Evolutionary conservation across 2,888 invertebrate species (phyloP).

Genomic region (Drosophila barbarae): DNA sequence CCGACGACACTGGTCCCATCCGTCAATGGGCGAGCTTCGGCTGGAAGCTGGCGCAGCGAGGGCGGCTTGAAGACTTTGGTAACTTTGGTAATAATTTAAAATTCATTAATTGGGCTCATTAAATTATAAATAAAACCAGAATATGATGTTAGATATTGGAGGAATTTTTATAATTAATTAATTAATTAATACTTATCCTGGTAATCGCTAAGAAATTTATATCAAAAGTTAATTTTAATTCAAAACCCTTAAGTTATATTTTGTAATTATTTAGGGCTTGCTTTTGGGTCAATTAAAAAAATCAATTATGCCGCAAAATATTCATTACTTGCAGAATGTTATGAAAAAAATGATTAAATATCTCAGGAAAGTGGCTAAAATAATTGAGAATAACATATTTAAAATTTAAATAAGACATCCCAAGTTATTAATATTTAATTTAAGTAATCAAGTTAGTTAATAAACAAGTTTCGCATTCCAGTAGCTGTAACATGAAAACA

Average conservation of each 20-base stretch:
- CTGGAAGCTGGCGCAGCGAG: constrained; percentile 17
- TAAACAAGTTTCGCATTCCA: background rate
- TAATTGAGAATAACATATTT: background rate
- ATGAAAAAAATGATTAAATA: no score
- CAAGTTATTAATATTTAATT: background rate
- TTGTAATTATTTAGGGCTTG: no score
- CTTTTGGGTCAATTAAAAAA: no score
- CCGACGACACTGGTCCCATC: constrained; percentile 33
- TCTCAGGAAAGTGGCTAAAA: background rate
- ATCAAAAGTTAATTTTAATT: no score
- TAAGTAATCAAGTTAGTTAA: background rate
- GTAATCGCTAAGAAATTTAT: no score
- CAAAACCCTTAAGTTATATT: no score
- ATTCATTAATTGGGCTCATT: background rate
- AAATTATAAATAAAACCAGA: no score
- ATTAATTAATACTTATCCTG: no score
- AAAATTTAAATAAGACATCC: background rate
- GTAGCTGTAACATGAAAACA: background rate
- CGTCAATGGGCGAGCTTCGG: constrained; percentile 19
- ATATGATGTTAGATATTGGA: no score
- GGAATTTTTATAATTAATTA: no score
- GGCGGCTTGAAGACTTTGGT: background rate
- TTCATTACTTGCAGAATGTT: background rate
- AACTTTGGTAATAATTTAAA: background rate
- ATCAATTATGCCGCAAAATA: no score